These are phyloP conservation scores for Nothoprocta pentlandii DNA, from an alignment of 2,113 vertebrate species.

Conservation along the genomic window DNA sequence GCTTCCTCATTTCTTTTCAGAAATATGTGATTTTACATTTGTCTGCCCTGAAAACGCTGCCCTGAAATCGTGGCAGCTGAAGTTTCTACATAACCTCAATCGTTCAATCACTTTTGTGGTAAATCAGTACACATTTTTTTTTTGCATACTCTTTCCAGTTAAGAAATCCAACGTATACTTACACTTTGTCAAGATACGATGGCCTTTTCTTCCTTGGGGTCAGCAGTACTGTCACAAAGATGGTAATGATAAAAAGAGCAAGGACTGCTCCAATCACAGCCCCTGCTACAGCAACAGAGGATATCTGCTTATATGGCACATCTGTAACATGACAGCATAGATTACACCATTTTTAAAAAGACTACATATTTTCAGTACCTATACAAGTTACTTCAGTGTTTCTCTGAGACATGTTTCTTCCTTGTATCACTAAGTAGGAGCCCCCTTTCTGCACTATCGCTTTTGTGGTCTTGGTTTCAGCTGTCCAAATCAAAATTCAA, in stretches of 20 bases:
- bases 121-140: neutral
- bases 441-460: neutral
- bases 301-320: constrained; percentile 85
- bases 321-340: constrained; percentile 79
- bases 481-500: neutral
- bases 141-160: neutral
- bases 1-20: neutral
- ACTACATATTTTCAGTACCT: neutral
- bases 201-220: constrained; percentile 84
- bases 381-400: neutral
- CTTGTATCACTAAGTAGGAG: neutral
- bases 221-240: constrained; percentile 91
- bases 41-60: neutral
- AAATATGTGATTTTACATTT: neutral
- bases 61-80: neutral
- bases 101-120: neutral
- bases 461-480: neutral
- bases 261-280: constrained; percentile 93
- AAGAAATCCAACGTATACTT: constrained; percentile 57
- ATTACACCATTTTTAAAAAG: constrained; percentile 37
- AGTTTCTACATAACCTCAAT: neutral
- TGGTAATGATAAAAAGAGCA: constrained; percentile 90
- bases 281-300: constrained; percentile 89
- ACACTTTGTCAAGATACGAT: constrained; percentile 83
- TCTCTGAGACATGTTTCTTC: neutral